A percentile compares a stretch with the other conserved stretches of the same genome.
Evolutionary conservation across 2,797 vertebrate genomes (phyloP).

Genomic region (Chaetophractus vellerosus): DNA sequence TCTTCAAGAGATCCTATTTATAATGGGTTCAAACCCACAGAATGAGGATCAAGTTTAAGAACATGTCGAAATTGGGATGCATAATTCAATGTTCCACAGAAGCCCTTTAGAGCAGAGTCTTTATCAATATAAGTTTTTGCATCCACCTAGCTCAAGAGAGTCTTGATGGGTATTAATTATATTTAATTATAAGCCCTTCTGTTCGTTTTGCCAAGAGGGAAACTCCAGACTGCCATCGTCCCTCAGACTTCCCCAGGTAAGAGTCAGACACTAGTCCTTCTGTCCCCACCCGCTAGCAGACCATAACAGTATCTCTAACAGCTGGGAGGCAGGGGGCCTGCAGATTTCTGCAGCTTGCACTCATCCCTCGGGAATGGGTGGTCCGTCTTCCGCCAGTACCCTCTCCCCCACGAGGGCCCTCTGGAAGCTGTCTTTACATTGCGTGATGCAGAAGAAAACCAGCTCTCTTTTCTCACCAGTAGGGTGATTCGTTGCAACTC

Average conservation of each 20-base stretch:
- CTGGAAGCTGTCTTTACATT: background rate
- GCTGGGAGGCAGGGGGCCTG: rapidly evolving
- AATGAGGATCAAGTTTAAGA: no score
- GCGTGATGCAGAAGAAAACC: background rate
- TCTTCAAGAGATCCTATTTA: no score
- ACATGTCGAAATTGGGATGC: no score
- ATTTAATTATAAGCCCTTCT: background rate
- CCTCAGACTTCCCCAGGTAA: background rate
- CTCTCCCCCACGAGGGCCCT: rapidly evolving
- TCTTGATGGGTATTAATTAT: no score
- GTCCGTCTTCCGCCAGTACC: background rate
- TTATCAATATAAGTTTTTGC: background rate
- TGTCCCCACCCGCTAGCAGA: background rate
- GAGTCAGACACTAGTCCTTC: background rate
- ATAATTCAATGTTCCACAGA: no score
- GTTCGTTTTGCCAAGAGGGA: background rate
- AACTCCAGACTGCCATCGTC: background rate
- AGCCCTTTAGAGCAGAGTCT: background rate
- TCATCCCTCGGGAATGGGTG: background rate
- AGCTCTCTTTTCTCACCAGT: background rate
- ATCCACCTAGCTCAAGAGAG: background rate
- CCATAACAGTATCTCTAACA: background rate
- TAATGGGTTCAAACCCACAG: no score
- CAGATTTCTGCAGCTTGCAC: background rate
- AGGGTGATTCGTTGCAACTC: background rate